Base-by-base conservation (phyloP, 2,113 vertebrate species). In the Pachypanchax playfairii region DNA sequence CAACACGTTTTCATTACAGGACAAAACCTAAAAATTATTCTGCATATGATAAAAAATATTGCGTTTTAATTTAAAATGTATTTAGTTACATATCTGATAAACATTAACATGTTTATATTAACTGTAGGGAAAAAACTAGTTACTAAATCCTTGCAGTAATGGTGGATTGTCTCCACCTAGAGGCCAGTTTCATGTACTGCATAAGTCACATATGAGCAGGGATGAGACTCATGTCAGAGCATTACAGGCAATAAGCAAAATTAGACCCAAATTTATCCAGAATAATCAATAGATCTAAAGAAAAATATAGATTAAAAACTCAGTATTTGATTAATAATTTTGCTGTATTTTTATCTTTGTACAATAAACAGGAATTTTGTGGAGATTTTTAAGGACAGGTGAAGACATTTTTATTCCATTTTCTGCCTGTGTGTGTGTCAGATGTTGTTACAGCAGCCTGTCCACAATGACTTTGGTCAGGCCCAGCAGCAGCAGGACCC, bases 361-460 rank as follows among this genome's bases (percentile, higher is more conserved):
- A n/a, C n/a, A n/a, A n/a, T n/a, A n/a, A n/a, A n/a, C n/a, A n/a
- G n/a, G n/a, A n/a, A n/a, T n/a, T n/a, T n/a, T n/a, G n/a, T n/a
- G n/a, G n/a, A n/a, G n/a, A n/a, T n/a, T n/a, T n/a, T n/a, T n/a
- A n/a, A n/a, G n/a, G n/a, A n/a, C n/a, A n/a, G n/a, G n/a, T n/a
- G n/a, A n/a, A n/a, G n/a, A n/a, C n/a, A n/a, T n/a, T n/a, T n/a
- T n/a, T n/a, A n/a, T n/a, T n/a, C 18, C 2, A 20, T 52, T 56
- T 15, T 65, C 5, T 46, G 33, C 68, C 18, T 56, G 4, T 77
- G 15, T 65, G 35, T 74, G 43, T 70, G 13, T 69, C 39, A 96
- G 94, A 92, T 93, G 89, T 85, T 96, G 85, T 91, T 94, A 87
- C 93, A 93, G 77, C 92, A 89, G 59, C 87, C 90, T 0, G 46